phyloP scores from a whole-genome alignment of 2,888 invertebrate genomes.

The Tridacna crocea region DNA sequence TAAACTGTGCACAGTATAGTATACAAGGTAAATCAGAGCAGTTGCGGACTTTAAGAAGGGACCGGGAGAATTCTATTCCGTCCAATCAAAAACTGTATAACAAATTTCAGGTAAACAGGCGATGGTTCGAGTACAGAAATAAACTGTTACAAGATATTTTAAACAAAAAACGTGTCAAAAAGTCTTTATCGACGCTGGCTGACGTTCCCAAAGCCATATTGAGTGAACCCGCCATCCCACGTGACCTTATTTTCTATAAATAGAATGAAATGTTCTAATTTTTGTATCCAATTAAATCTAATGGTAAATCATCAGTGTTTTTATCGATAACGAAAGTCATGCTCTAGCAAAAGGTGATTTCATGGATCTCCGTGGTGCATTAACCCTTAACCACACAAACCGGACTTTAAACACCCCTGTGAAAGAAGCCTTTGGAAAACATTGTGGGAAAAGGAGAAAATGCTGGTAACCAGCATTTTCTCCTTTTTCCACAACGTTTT shows the following conservation, averaged over 20 bases:
- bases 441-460: too few species aligned
- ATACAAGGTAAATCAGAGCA: constrained; percentile 64
- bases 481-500: too few species aligned
- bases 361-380: too few species aligned
- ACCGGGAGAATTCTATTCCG: constrained; percentile 61
- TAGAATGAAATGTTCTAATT: neutral
- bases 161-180: constrained; percentile 27
- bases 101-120: constrained; percentile 60
- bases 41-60: constrained; percentile 58
- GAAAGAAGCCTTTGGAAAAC: too few species aligned
- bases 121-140: constrained; percentile 70
- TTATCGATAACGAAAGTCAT: neutral
- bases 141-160: constrained; percentile 62
- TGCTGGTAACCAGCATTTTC: too few species aligned
- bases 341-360: too few species aligned
- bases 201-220: constrained; percentile 66
- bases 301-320: neutral
- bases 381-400: too few species aligned
- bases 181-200: constrained; percentile 22
- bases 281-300: neutral
- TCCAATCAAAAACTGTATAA: constrained; percentile 58
- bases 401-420: too few species aligned
- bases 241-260: constrained; percentile 49
- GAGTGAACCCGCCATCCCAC: constrained; percentile 55
- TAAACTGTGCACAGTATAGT: constrained; percentile 67